Evolutionary conservation across 2,113 vertebrate species (phyloP).

Genomic region (Ivindomyrus marchei): DNA sequence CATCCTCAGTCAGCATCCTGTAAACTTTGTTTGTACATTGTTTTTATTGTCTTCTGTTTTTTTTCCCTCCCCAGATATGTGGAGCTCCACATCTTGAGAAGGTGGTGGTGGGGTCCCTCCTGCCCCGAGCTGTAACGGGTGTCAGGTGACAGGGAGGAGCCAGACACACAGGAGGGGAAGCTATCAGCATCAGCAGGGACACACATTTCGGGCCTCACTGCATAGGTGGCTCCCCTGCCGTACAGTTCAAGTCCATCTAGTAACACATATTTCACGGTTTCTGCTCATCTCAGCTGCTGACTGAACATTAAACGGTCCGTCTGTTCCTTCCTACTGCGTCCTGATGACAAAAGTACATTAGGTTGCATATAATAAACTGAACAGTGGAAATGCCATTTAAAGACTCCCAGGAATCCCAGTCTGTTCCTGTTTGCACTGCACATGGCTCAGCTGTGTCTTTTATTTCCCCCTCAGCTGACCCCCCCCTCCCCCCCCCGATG

Average conservation of each 20-base stretch:
- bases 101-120: neutral
- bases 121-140: neutral
- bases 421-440: neutral
- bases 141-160: conserved; percentile 17
- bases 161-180: neutral
- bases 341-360: neutral
- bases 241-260: neutral
- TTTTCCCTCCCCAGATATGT: neutral
- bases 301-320: neutral
- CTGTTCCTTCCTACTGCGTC: no score
- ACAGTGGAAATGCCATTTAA: neutral
- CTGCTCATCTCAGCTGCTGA: neutral
- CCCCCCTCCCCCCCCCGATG: no score
- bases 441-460: neutral
- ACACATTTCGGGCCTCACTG: conserved; percentile 1
- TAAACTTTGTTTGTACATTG: neutral
- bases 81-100: neutral
- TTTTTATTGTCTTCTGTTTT: neutral
- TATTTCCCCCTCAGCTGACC: neutral
- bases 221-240: neutral
- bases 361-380: neutral
- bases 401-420: neutral
- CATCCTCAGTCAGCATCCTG: neutral
- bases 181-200: neutral
- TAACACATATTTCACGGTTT: neutral